Percentiles rank a stretch among this genome's conserved stretches.
phyloP scores from a whole-genome alignment of 2,888 invertebrate species.

The Noctua pronuba region DNA sequence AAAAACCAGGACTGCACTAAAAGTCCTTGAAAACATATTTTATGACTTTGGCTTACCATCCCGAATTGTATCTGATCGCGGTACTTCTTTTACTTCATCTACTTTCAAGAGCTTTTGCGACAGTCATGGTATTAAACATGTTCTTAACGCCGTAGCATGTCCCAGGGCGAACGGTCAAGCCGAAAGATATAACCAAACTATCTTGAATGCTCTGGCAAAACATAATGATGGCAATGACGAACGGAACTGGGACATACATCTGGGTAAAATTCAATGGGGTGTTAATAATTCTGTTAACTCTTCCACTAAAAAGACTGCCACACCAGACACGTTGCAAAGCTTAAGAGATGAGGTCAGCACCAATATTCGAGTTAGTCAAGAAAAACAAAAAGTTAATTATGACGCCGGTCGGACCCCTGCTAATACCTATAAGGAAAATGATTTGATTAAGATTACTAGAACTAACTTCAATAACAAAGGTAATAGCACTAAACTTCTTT shows the following conservation, averaged over 20 bases:
- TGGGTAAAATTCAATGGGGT: not conserved
- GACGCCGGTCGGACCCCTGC: too few relatives aligned
- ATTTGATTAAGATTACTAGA: too few relatives aligned
- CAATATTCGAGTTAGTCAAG: too few relatives aligned
- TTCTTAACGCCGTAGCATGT: not conserved
- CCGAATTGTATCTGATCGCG: slow-evolving; percentile 14
- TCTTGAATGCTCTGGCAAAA: not conserved
- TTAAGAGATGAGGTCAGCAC: too few relatives aligned
- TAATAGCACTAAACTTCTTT: too few relatives aligned
- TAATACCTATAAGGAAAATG: too few relatives aligned
- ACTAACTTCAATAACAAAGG: too few relatives aligned
- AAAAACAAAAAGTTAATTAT: too few relatives aligned
- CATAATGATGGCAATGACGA: not conserved
- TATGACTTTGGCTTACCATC: slow-evolving; percentile 4
- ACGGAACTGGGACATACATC: not conserved
- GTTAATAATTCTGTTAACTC: too few relatives aligned
- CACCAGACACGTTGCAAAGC: not conserved
- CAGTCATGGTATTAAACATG: not conserved
- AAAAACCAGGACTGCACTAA: not conserved
- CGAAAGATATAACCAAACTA: not conserved
- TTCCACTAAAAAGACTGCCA: not conserved
- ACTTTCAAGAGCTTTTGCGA: not conserved
- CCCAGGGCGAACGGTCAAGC: not conserved
- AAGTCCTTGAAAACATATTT: slow-evolving; percentile 16
- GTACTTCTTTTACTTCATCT: slow-evolving; percentile 16